Evolutionary conservation across 1,140 invertebrate genomes (phyloP), one percentile per base, ranked within the genome.

Genomic region (Euglossa dilemma): DNA sequence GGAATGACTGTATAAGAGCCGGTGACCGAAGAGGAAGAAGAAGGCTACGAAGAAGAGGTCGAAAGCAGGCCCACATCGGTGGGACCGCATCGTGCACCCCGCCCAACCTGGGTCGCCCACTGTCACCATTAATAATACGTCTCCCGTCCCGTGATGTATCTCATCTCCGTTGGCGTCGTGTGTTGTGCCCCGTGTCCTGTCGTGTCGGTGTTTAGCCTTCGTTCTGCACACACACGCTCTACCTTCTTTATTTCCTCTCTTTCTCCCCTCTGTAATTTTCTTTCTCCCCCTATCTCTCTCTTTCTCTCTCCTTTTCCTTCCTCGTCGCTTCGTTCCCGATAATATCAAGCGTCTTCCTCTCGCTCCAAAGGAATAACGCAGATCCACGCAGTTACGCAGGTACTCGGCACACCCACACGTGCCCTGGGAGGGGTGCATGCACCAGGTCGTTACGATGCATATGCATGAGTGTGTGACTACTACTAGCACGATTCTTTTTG

Each of bases 121-220:
- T 92, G 91, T 92, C 91, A 92, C 91, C 91, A 92, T 92, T 92
- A 92, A 92, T 92, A 92, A 92, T 92, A 92, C 91, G 91, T 92
- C 91, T 92, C 91, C 90, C 87, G 91, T 92, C 85, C 88, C 91
- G 91, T 92, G 91, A 92, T 92, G 91, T 92, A 92, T 92, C 91
- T 92, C 90, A 92, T 91, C 88, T 91, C 90, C 88, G 80, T 86
- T 86, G 89, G 84, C 87, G 87, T 73, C 85, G 71, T 85, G 74
- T 64, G 85, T 83, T 86, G 80, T 83, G 80, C 80, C 86, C 67
- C 75, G 73, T 86, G 76, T 87, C 87, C 83, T 86, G 86, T 87
- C 85, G 80, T 85, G 86, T 76, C 88, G 75, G 70, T 84, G 78
- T 83, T 83, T 77, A 75, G 52, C 67, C 61, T 50, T 80, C 61